Base-by-base conservation (phyloP, 2,113 vertebrate genomes). In the Dunckerocampus dactyliophorus region DNA sequence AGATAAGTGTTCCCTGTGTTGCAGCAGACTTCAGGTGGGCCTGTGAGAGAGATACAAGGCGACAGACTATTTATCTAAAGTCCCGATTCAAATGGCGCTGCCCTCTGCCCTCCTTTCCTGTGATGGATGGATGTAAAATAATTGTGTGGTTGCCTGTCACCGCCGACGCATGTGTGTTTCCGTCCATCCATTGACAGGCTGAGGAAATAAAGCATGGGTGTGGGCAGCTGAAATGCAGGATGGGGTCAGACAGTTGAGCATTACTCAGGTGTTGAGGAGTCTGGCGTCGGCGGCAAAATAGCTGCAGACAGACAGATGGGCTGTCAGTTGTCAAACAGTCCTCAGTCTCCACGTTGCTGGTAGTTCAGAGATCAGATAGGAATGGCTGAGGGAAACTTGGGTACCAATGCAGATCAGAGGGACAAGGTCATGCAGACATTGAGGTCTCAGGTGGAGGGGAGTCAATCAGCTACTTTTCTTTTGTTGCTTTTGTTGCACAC, bases 111-210 rank as follows among this genome's bases (percentile, higher is more conserved):
- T 67, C 57, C 43, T 57, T 50, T 13, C 19, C 5, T n/a, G 59
- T 65, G 72, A 76, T 65, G 58, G 64, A 67, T 43, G 65, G 67
- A 65, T 61, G 68, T 54, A 55, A 55, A 72, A 80, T 69, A 71
- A 81, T 74, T 19, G 49, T 75, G 69, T 42, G 22, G 69, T 65
- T n/a, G 72, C 53, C 65, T 71, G 74, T 79, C 76, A 74, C 60
- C 67, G 64, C 68, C n/a, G 14, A 47, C 20, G n/a, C 56, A 71
- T 13, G 39, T 14, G 47, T 46, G 71, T 79, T 43, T 43, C 76
- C 24, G 50, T 74, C 66, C 59, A n/a, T 53, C 45, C 39, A 2
- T 65, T 82, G 82, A 82, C 69, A 76, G 16, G 59, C 34, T 21
- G 58, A 51, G 53, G 64, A 59, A 63, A 56, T 46, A 13, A 59